Evolutionary conservation across 2,113 vertebrate genomes (phyloP), one percentile per base, ranked within the genome.

Genomic region (Centrocercus urophasianus): DNA sequence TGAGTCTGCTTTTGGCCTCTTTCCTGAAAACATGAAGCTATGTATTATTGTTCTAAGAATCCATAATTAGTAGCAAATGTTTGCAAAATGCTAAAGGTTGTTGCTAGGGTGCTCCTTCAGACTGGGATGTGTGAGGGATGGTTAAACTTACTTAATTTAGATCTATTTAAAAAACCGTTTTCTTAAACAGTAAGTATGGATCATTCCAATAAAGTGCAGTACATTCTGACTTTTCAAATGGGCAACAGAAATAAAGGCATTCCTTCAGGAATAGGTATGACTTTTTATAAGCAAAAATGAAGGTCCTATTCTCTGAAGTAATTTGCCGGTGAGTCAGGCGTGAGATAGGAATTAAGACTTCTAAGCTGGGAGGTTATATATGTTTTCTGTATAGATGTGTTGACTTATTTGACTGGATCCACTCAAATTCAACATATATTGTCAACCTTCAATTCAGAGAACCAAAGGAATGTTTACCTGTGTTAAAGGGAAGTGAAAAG

Each of bases 1-100:
- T 83, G 84, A 89, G 91, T 75, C 79, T 82, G 65, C 64, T 80
- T 84, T 77, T 89, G 78, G 93, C 60, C 56, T 77, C 81, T 59
- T 47, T 88, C 67, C 2, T 57, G 76, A 36, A 34, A 91, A 38
- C 60, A 45, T n/a, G 34, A 91, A 89, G 60, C 42, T 0, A 0
- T 74, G 56, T 56, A 19, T 74, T 89, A 76, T 83, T 89, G 61
- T 94, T 93, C 78, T 95, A 67, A 74, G 75, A 86, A 74, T 38
- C 21, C 65, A 38, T 91, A 94, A 96, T 95, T 91, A 88, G 89
- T 60, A 91, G 67, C 91, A 96, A 96, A 95, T 95, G 87, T 93
- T 93, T 96, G 71, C 34, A 89, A 71, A 91, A 91, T 85, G 84
- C 63, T 90, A 4, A 64, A 88, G 42, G 50, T 91, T 91, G 81